Conservation (phyloP, 92 coral and sea anemone genomes). For the Porites lobata region DNA sequence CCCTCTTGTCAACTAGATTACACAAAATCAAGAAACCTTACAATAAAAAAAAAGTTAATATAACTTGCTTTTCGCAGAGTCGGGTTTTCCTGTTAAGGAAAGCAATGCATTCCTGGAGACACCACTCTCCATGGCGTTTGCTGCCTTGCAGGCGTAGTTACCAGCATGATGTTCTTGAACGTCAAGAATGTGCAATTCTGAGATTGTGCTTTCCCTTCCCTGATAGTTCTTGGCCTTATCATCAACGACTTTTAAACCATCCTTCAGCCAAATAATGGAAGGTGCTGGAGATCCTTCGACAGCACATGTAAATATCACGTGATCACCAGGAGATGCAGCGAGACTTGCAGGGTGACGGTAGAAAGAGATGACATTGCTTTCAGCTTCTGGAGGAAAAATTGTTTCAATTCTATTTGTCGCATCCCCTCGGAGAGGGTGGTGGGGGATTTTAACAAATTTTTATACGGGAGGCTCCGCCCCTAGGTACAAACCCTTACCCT, state of each 20-base stretch:
- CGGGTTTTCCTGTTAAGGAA: constrained; percentile 5
- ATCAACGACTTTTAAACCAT: constrained; percentile 23
- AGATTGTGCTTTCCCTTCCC: not conserved
- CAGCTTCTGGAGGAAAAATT: not conserved
- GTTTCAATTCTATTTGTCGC: no score
- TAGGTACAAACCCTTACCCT: no score
- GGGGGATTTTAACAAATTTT: no score
- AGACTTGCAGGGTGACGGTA: constrained; percentile 19
- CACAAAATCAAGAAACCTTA: no score
- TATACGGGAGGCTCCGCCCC: no score
- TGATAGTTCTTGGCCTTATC: not conserved
- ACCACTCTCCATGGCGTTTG: not conserved
- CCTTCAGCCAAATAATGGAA: constrained; percentile 53
- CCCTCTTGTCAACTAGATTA: no score
- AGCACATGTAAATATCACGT: constrained; percentile 33
- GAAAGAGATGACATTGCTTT: not conserved
- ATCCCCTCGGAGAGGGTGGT: no score
- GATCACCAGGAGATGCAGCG: constrained; percentile 27
- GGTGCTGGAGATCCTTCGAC: constrained; percentile 54
- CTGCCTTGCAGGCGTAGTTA: constrained; percentile 27
- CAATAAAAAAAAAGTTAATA: no score
- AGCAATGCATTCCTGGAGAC: constrained; percentile 19
- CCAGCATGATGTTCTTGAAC: constrained; percentile 23
- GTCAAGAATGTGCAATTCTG: constrained; percentile 10
- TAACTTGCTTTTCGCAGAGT: not conserved